Evolutionary conservation across 2,797 vertebrate genomes (phyloP), one percentile per base, ranked within the genome.

Genomic region (Coendou prehensilis): DNA sequence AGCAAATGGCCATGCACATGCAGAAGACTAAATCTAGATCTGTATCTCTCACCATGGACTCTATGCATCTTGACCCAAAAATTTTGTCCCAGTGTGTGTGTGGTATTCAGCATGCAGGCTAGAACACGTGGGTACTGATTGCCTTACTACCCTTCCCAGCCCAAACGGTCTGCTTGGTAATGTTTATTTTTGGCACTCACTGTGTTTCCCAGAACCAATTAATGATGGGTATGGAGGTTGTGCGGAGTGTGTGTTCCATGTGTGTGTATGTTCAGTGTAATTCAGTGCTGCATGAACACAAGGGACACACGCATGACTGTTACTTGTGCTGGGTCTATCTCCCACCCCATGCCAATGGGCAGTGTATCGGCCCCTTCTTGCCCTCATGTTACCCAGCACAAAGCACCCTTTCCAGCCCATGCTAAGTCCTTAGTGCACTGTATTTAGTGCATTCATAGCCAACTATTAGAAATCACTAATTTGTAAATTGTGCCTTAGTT

Each of bases 381-480:
- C 13, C 33, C 23, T 28, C 73, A 13, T 0, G 0, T 89, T 30
- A 61, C 22, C 6, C 8, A 9, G 18, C 2, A 13, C n/a, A 5
- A 4, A 69, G 54, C 67, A 56, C 50, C 9, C 50, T 91, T 50
- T 45, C 54, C 57, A 59, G 75, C n/a, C 11, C 11, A 54, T 4
- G 11, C 45, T 63, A 69, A 56, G 10, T 26, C 86, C 37, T 90
- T 61, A 87, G 33, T 67, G 76, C 10, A 22, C 69, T 59, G 11
- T 59, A 41, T 0, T 30, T 15, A 18, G 47, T 69, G 11, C 9
- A 61, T 82, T 95, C 45, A n/a, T 26, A 89, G 80, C 20, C 54
- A 81, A 71, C 75, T 80, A 54, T 50, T 94, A 94, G n/a, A 88
- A 89, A 88, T 57, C 15, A 28, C 67, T 94, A 73, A 63, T 78